phyloP scores from a whole-genome alignment of 35 echinoderm and acorn worm species.

The Stichopus chloronotus region DNA sequence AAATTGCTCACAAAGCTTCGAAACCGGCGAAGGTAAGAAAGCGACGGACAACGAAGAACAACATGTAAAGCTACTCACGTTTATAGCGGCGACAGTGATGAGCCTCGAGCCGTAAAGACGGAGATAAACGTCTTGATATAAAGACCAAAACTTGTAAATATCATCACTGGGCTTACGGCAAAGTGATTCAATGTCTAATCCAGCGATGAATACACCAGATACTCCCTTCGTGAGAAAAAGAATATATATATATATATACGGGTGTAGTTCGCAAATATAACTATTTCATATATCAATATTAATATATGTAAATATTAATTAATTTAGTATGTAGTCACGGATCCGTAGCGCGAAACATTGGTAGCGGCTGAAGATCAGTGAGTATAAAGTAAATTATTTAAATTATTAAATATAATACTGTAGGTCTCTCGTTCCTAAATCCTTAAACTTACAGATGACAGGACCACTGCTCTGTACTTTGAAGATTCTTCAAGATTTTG shows the following conservation, averaged over 20 bases:
- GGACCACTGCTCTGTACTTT: neutral
- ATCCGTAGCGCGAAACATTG: no score
- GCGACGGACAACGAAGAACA: no score
- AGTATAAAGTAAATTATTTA: no score
- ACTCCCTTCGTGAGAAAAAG: neutral
- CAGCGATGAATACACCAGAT: neutral
- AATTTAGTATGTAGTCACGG: no score
- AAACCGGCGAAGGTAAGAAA: no score
- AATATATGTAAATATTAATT: neutral
- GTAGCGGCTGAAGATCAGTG: no score
- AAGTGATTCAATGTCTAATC: neutral
- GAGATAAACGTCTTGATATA: neutral
- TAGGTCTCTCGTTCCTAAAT: no score
- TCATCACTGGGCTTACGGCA: neutral
- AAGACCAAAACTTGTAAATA: conserved; percentile 9
- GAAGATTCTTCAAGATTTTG: neutral
- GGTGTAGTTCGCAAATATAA: neutral
- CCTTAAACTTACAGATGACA: neutral
- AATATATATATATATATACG: neutral
- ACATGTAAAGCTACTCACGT: neutral
- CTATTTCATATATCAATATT: neutral
- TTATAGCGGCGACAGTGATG: neutral
- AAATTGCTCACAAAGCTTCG: no score
- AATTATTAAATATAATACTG: no score
- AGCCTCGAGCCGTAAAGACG: neutral